Conservation (phyloP, 2,888 invertebrate species). For the Neoscelio sp. region DNA sequence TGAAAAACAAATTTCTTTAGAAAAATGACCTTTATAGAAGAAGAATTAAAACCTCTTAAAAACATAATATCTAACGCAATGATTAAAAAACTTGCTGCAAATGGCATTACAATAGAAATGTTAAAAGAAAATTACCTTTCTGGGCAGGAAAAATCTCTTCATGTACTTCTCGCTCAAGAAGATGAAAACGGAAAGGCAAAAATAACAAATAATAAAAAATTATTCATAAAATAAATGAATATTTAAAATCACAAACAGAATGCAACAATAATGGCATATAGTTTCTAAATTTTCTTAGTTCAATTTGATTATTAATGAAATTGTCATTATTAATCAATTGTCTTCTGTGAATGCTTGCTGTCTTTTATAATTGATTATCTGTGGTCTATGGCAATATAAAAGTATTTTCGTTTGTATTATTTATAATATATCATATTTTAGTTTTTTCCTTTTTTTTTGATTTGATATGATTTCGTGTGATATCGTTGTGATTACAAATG, state of each 20-base stretch:
- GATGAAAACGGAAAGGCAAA: background rate
- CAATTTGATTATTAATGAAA: no score
- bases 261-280: no score
- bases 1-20: background rate
- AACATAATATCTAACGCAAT: conserved; percentile 2
- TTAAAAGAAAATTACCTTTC: conserved; percentile 9
- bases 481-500: no score
- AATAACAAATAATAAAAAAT: conserved; percentile 16
- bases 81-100: conserved; percentile 11
- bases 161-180: conserved; percentile 8
- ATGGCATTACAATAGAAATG: conserved; percentile 9
- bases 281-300: no score
- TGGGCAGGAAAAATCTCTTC: conserved; percentile 12
- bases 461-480: no score
- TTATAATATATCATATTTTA: no score
- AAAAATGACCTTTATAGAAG: background rate
- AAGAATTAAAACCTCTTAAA: conserved; percentile 9
- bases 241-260: background rate
- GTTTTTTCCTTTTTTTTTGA: no score
- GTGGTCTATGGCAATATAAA: no score
- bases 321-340: no score
- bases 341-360: no score
- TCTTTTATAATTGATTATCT: no score
- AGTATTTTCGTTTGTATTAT: no score
- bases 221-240: background rate